Evolutionary conservation across 2,888 invertebrate species (phyloP), one percentile per base, ranked within the genome.

Genomic region (Hybos culiciformis): DNA sequence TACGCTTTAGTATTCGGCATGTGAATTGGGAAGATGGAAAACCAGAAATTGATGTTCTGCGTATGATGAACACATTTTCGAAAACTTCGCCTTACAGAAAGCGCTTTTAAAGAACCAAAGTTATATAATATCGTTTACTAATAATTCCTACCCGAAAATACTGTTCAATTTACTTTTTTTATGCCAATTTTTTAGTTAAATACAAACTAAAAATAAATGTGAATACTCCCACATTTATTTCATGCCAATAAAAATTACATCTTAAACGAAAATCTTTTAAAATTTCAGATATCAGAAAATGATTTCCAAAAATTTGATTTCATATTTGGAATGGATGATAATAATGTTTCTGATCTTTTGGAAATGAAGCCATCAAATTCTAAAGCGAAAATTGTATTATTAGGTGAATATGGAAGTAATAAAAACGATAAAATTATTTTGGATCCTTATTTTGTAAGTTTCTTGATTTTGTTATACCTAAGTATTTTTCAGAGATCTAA

Each of bases 291-390:
- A 41, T 71, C 67, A 3, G 53, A 68, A 31, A 69, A 72, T 7
- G 93, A 94, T 59, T 93, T 86, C 54, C 62, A 72, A 12, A 64
- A 73, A 15, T 93, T 79, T 66, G 83, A 93, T 63, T 85, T 75
- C 61, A 90, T 94, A 52, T 86, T 94, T 69, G 93, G 90, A 12
- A 94, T 94, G 93, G 94, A 94, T 61, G 72, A 84, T 42, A 72
- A 74, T 12, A 94, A 93, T 58, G 81, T 93, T 59, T 59, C 58
- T 11, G 76, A 79, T 50, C 63, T 87, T 32, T 71, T 72, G 33
- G 63, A 68, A 41, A 67, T 71, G 53, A 73, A 78, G 26, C 80
- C 82, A 2, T 60, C 67, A 37, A 69, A 70, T 19, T 66, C 71
- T 39, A 79, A 73, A 56, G 84, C 90, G 0, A 73, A 78, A 57